Percentiles rank a stretch among this genome's conserved stretches.
These are phyloP conservation scores for Andrena flavipes DNA, from an alignment of 2,888 invertebrate genomes.

Conservation along the genomic window DNA sequence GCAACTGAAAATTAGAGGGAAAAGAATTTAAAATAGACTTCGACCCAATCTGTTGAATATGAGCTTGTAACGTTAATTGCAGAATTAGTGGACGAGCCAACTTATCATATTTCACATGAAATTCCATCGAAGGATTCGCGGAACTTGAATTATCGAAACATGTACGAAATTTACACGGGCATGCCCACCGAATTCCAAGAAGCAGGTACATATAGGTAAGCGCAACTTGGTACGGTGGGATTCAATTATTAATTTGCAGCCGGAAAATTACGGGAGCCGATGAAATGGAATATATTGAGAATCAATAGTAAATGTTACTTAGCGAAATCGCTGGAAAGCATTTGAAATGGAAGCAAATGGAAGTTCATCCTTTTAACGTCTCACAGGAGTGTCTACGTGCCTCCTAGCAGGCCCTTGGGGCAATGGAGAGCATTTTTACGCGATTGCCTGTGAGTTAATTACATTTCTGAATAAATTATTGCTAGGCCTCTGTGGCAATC, in stretches of 20 bases:
- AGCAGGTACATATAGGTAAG: not conserved
- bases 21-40: too few relatives aligned
- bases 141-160: constrained; percentile 3
- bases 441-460: constrained; percentile 16
- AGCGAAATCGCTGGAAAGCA: constrained; percentile 14
- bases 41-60: too few relatives aligned
- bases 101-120: not conserved
- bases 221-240: not conserved
- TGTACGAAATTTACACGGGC: not conserved
- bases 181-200: not conserved
- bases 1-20: too few relatives aligned
- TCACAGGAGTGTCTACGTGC: not conserved
- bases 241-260: constrained; percentile 42
- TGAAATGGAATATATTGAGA: constrained; percentile 11
- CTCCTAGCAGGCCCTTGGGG: not conserved
- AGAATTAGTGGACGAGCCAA: not conserved
- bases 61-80: too few relatives aligned
- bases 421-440: constrained; percentile 11
- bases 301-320: constrained; percentile 23
- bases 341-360: constrained; percentile 26
- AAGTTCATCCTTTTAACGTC: constrained; percentile 22
- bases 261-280: constrained; percentile 13
- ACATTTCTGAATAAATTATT: constrained; percentile 24
- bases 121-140: not conserved
- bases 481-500: not conserved